Percentiles rank a stretch among this genome's conserved stretches.
These are phyloP conservation scores for Orycteropus afer DNA, from an alignment of 2,113 vertebrate genomes.

Conservation along the genomic window DNA sequence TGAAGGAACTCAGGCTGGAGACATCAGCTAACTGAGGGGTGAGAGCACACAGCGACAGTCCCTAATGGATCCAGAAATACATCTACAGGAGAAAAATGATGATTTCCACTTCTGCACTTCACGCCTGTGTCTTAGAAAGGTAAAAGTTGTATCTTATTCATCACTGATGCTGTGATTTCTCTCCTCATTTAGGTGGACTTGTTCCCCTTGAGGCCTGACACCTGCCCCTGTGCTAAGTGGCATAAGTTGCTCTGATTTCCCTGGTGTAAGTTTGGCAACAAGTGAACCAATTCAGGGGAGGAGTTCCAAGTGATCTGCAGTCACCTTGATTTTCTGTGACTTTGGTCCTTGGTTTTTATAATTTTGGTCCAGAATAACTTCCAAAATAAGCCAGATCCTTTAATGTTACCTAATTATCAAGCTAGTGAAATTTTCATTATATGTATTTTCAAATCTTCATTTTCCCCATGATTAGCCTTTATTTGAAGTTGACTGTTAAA, in stretches of 20 bases:
- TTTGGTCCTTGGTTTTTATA: neutral
- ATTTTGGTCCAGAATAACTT: neutral
- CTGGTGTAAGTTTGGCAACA: neutral
- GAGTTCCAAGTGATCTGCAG: constrained; percentile 34
- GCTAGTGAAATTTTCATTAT: constrained; percentile 23
- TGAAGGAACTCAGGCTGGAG: constrained; percentile 46
- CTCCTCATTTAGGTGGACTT: neutral
- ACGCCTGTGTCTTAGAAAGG: neutral
- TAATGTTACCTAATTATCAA: constrained; percentile 13
- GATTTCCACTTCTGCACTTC: neutral
- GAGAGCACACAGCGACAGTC: neutral
- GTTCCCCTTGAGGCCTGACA: neutral
- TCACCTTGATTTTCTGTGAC: neutral
- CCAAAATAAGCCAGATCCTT: neutral
- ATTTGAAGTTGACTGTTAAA: constrained; percentile 53
- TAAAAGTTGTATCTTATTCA: constrained; percentile 16
- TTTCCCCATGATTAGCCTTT: constrained; percentile 22
- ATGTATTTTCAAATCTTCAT: constrained; percentile 36
- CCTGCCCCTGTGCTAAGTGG: neutral
- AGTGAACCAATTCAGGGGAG: neutral
- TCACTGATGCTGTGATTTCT: neutral
- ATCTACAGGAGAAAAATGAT: neutral
- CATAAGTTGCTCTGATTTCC: neutral
- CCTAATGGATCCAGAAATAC: neutral
- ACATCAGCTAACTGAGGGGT: constrained; percentile 20